Evolutionary conservation across 2,888 invertebrate species (phyloP).

Genomic region (Mamestra brassicae): DNA sequence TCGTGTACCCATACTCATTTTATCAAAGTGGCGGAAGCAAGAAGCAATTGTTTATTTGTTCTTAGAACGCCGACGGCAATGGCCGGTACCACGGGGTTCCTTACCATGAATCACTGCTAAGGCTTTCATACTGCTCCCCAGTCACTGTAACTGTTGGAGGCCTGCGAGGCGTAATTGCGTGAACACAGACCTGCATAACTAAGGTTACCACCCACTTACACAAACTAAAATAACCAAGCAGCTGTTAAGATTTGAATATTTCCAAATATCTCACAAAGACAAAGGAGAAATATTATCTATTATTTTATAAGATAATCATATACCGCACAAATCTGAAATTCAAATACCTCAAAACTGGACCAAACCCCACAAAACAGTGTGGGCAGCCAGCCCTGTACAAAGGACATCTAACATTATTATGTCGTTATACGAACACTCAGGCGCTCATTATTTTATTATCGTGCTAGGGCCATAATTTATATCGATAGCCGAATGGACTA

Average conservation of each 20-base stretch:
- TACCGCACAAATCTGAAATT: constrained; percentile 37
- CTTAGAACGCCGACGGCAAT: constrained; percentile 22
- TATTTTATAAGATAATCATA: constrained; percentile 48
- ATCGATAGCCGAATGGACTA: constrained; percentile 70
- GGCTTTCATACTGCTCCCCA: constrained; percentile 46
- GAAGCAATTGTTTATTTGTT: constrained; percentile 53
- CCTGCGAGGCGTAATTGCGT: constrained; percentile 72
- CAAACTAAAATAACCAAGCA: constrained; percentile 22
- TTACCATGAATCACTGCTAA: constrained; percentile 58
- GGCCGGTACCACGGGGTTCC: constrained; percentile 14
- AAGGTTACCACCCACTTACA: constrained; percentile 48
- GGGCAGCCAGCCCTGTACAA: constrained; percentile 50
- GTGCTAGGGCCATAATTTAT: constrained; percentile 76
- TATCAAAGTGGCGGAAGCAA: constrained; percentile 49
- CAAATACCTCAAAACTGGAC: constrained; percentile 32
- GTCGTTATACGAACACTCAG: constrained; percentile 73
- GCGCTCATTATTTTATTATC: constrained; percentile 84
- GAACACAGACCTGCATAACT: constrained; percentile 59
- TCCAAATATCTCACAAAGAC: constrained; percentile 41
- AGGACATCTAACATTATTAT: constrained; percentile 70
- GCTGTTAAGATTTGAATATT: constrained; percentile 44
- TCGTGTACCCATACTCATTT: constrained; percentile 7
- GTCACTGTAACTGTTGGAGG: constrained; percentile 59
- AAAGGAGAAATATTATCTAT: constrained; percentile 36
- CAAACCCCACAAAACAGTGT: constrained; percentile 20